phyloP scores from a whole-genome alignment of 2,113 vertebrate species.

The Calyptomena viridis region DNA sequence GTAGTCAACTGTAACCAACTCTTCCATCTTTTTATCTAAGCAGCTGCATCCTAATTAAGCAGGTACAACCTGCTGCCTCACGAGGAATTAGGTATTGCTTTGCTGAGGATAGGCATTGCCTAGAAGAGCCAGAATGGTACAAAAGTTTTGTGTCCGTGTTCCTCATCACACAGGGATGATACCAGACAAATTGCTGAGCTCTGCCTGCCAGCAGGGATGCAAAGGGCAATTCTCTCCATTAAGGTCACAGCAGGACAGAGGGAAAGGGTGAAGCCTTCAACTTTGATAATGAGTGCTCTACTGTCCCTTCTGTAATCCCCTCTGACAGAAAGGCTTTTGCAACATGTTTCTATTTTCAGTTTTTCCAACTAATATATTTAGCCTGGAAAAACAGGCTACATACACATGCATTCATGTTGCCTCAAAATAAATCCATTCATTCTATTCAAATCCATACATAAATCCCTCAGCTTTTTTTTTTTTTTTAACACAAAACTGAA shows the following conservation, averaged over 20 bases:
- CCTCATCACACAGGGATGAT: too few species aligned
- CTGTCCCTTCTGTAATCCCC: neutral
- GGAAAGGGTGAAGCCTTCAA: neutral
- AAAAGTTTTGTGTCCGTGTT: neutral
- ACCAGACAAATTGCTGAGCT: neutral
- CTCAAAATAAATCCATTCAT: constrained; percentile 18
- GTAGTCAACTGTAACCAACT: neutral
- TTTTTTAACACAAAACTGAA: neutral
- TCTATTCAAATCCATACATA: neutral
- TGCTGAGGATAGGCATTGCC: neutral
- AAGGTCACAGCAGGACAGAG: neutral
- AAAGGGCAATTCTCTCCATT: neutral
- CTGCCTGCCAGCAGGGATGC: neutral
- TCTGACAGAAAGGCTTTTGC: neutral
- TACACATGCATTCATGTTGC: neutral
- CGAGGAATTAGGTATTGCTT: neutral
- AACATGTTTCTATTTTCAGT: constrained; percentile 7
- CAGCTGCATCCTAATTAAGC: neutral
- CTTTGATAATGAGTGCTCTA: neutral
- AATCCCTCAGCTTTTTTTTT: neutral
- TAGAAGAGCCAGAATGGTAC: neutral
- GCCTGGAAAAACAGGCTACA: constrained; percentile 12
- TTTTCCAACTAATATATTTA: constrained; percentile 10
- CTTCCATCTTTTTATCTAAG: neutral
- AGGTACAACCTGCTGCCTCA: neutral